Percentiles rank a stretch among this genome's conserved stretches.
Conservation (phyloP, 2,888 invertebrate species). For the Nymphalis c-album region DNA sequence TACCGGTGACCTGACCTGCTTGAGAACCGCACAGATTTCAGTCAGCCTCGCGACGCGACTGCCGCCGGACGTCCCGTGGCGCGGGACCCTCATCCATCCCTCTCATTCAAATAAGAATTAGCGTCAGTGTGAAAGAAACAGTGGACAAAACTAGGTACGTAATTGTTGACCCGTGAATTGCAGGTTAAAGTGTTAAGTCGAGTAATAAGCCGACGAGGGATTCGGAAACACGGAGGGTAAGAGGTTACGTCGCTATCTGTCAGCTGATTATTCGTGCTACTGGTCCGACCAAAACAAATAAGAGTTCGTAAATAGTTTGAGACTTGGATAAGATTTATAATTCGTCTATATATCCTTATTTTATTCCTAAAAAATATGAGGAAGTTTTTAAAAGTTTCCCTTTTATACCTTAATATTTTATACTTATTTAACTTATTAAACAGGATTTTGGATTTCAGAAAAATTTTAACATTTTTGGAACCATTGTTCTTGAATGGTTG, state of each 20-base stretch:
- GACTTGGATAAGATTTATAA: neutral
- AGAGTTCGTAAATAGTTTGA: neutral
- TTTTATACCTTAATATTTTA: too few species aligned
- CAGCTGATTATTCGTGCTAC: slow-evolving; percentile 15
- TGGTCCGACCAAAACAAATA: slow-evolving; percentile 9
- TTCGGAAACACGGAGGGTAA: slow-evolving; percentile 1
- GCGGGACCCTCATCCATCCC: slow-evolving; percentile 51
- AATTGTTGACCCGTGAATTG: slow-evolving; percentile 49
- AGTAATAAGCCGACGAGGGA: slow-evolving; percentile 33
- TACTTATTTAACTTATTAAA: too few species aligned
- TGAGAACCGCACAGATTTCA: slow-evolving; percentile 75
- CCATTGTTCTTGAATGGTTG: slow-evolving; percentile 4
- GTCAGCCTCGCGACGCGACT: slow-evolving; percentile 73
- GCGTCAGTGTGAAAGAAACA: slow-evolving; percentile 57
- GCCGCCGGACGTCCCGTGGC: slow-evolving; percentile 61
- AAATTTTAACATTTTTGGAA: neutral
- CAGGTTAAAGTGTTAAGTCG: slow-evolving; percentile 43
- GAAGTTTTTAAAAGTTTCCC: too few species aligned
- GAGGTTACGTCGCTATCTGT: slow-evolving; percentile 16
- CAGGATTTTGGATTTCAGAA: neutral
- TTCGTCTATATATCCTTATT: neutral
- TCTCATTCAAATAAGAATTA: slow-evolving; percentile 53
- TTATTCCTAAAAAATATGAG: too few species aligned
- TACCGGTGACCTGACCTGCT: slow-evolving; percentile 74
- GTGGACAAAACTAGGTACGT: slow-evolving; percentile 51